Evolutionary conservation across 2,888 invertebrate species (phyloP), one percentile per base, ranked within the genome.

Genomic region (Epistrophe grossulariae): DNA sequence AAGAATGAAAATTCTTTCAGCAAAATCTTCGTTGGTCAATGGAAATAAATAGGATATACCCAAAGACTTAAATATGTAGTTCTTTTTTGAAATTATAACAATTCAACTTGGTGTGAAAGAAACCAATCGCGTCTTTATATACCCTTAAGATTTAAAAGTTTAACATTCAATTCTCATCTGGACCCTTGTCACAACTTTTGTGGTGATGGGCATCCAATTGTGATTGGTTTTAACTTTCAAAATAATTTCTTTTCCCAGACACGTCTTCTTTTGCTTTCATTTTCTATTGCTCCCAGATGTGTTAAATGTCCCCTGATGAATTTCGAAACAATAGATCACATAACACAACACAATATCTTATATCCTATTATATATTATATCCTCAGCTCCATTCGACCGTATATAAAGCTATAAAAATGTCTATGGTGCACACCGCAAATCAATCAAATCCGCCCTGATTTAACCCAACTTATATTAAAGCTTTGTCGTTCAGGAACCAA

Each of bases 361-460:
- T 66, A 78, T 81, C 76, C 57, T 35, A 8, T 35, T 35, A 35
- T 35, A 31, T 6, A 31, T 7, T 76, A 60, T 57, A 78, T 81
- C 76, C 57, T 40, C 48, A 74, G 11, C 68, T 38, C 43, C 60
- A 62, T 70, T 83, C 70, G 73, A 55, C 52, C 55, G 28, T 24
- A 15, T 79, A 45, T 48, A 57, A 72, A 15, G 74, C 82, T 74
- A 79, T 82, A 74, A 82, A 82, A 85, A 66, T 57, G 82, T 85
- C 79, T 64, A 52, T 17, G 55, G 8, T 24, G 24, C 35, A 28
- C 70, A 71, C 74, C 79, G 66, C 82, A 87, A 82, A 87, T 87
- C 85, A 87, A 87, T 87, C 85, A 87, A 78, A 70, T 87, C 59
- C 78, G 72, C 15, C 52, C 62, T 78, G 81, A 82, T 81, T 81